Base-by-base conservation (phyloP, 1,140 invertebrate species). In the Batillaria attramentaria region DNA sequence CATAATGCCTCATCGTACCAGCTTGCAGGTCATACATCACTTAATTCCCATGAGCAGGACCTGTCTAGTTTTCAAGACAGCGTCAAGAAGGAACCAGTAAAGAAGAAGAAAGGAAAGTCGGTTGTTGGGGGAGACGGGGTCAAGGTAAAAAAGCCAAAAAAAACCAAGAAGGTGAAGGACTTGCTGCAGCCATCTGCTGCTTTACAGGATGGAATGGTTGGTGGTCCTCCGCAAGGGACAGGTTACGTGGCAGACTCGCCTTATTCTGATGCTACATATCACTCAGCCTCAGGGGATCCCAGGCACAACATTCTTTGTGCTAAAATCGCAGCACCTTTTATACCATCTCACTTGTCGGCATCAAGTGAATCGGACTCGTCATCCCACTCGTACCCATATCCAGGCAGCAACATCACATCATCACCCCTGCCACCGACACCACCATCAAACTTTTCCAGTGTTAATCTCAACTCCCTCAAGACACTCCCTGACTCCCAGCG, bases 71-170 rank as follows among this genome's bases (percentile, higher is more conserved):
- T 37, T 28, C 68, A 43, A 6, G 24, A 46, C 20, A 57, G 16
- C 33, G 18, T n/a, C 54, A 65, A 37, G 20, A 39, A 75, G 57
- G 33, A 62, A 31, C 31, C 57, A 16, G 62, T 62, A 28, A 75
- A 75, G 73, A 75, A 75, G 62, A 65, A 62, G 35, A 60, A 62
- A 57, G 39, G 8, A n/a, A 78, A 78, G 39, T 39, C 46, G 20
- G 54, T 24, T 35, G 50, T 18, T 62, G 33, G 4, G 13, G 57
- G 54, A 70, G 66, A 41, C 50, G 68, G 33, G 31, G 13, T 39
- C 33, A 41, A 60, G 46, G 65, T 68, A 35, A 42, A n/a, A n/a
- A 78, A 78, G 33, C 18, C 24, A n/a, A 78, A 39, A 66, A 70
- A 31, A 41, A 57, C 37, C 35, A 46, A 70, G 24, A 75, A 46